Evolutionary conservation across 2,797 vertebrate species (phyloP).

Genomic region (Artibeus jamaicensis): DNA sequence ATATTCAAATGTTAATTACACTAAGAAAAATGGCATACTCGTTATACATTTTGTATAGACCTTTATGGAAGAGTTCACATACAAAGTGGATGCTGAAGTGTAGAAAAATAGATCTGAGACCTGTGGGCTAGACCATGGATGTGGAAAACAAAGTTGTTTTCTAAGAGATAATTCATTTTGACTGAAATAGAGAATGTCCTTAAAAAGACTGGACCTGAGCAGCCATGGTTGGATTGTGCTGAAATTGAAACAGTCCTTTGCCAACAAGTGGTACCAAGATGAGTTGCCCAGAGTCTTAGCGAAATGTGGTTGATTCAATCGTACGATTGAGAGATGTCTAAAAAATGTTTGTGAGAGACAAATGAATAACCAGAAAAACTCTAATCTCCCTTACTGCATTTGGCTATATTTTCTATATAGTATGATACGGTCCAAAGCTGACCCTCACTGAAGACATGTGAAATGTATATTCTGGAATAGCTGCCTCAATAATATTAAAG

Average conservation of each 20-base stretch:
- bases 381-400: background rate
- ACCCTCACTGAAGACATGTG: background rate
- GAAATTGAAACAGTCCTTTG: background rate
- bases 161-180: background rate
- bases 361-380: background rate
- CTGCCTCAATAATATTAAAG: background rate
- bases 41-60: background rate
- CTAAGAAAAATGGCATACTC: background rate
- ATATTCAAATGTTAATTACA: background rate
- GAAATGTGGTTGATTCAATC: background rate
- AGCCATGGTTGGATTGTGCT: background rate
- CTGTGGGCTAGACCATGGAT: fast-evolving
- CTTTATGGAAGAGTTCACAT: background rate
- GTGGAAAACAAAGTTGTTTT: background rate
- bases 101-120: background rate
- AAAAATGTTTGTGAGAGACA: background rate
- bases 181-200: background rate
- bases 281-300: background rate
- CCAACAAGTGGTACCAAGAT: background rate
- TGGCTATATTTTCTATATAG: background rate
- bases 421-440: background rate
- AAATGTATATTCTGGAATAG: background rate
- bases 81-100: background rate
- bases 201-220: background rate
- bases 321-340: background rate